These are phyloP conservation scores for Criorhina ranunculi DNA, from an alignment of 2,888 invertebrate genomes.

Conservation along the genomic window DNA sequence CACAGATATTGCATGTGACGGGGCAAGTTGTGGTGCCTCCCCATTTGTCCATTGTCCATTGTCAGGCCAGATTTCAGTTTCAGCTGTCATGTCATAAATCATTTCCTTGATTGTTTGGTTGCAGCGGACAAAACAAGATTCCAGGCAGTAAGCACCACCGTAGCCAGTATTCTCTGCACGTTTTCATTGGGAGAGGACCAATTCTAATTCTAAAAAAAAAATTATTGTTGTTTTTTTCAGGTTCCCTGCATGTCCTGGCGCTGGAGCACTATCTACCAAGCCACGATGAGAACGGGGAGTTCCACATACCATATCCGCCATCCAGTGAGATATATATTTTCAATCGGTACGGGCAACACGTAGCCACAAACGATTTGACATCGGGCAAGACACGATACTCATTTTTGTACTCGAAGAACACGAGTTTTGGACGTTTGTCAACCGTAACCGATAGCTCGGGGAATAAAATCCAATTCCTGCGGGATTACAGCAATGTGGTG, in stretches of 20 bases:
- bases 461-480: conserved; percentile 94
- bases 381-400: conserved; percentile 98
- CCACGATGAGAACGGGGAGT: conserved; percentile 95
- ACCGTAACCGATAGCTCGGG: conserved; percentile 97
- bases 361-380: conserved; percentile 96
- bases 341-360: conserved; percentile 98
- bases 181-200: conserved; percentile 42
- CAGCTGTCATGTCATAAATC: conserved; percentile 76
- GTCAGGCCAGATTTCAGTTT: conserved; percentile 73
- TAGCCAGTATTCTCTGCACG: conserved; percentile 59
- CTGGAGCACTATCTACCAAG: conserved; percentile 94
- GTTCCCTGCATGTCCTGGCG: conserved; percentile 92
- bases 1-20: conserved; percentile 70
- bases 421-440: conserved; percentile 96
- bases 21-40: conserved; percentile 6
- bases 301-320: conserved; percentile 96
- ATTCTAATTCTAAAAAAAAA: conserved; percentile 54
- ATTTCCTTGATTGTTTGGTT: conserved; percentile 74
- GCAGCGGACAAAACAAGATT: conserved; percentile 35
- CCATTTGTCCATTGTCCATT: conserved; percentile 63
- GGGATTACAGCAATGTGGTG: conserved; percentile 96
- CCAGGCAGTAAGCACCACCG: conserved; percentile 28
- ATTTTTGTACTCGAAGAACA: conserved; percentile 98
- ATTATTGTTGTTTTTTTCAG: conserved; percentile 83
- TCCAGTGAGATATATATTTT: conserved; percentile 97